Conservation (phyloP, 2,888 invertebrate species). For the Mimachlamys varia region DNA sequence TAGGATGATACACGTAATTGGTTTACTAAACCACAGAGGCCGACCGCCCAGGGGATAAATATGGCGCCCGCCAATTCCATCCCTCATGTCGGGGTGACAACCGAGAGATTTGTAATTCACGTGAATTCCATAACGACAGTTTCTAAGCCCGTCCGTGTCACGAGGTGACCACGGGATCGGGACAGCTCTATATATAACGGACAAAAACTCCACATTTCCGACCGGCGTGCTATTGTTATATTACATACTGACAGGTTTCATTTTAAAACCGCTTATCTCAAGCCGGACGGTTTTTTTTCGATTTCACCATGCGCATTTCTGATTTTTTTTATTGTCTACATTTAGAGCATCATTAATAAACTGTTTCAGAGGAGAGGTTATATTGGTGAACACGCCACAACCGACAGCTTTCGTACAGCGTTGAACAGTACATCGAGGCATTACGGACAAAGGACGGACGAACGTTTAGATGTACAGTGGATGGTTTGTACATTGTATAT, state of each 20-base stretch:
- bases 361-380: no score
- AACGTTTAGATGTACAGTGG: no score
- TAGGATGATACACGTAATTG: background rate
- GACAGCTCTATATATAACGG: background rate
- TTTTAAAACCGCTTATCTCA: no score
- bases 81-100: background rate
- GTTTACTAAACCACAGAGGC: background rate
- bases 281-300: no score
- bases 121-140: background rate
- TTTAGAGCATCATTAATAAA: no score
- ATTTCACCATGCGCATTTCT: no score
- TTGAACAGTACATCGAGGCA: no score
- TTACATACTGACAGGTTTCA: background rate
- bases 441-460: background rate
- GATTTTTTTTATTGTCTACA: no score
- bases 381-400: no score
- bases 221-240: background rate
- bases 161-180: background rate
- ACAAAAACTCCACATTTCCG: background rate
- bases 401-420: no score
- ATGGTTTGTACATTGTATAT: background rate
- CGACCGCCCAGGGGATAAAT: background rate
- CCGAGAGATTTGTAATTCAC: background rate
- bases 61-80: background rate
- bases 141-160: background rate